Evolutionary conservation across 2,797 vertebrate species (phyloP).

Genomic region (Pseudochromis fuscus): DNA sequence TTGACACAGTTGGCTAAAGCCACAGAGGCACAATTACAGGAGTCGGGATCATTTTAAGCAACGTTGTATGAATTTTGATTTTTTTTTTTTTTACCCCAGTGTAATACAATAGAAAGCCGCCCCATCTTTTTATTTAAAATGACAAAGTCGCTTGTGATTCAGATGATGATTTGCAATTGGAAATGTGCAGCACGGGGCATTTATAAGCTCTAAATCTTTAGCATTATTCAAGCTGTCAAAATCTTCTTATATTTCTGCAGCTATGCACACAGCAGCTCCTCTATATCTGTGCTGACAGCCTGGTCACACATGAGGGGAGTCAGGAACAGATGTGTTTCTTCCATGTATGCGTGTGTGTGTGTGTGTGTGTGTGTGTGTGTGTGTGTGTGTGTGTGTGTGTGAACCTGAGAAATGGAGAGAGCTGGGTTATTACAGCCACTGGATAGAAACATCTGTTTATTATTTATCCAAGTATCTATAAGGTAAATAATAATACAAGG

Average conservation of each 20-base stretch:
- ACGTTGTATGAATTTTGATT: background rate
- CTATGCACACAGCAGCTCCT: background rate
- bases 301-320: constrained; percentile 10
- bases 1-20: constrained; percentile 14
- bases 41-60: constrained; percentile 12
- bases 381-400: constrained; percentile 4
- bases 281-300: background rate
- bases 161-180: background rate
- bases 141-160: background rate
- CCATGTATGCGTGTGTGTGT: constrained; percentile 4
- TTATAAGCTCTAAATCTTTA: background rate
- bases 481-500: constrained; percentile 6
- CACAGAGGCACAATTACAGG: background rate
- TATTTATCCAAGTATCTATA: background rate
- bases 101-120: background rate
- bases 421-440: background rate
- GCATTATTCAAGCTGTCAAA: constrained; percentile 1
- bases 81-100: background rate
- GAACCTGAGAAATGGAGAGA: background rate
- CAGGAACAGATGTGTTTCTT: constrained; percentile 11
- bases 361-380: constrained; percentile 6
- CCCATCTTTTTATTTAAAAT: background rate
- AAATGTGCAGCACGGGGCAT: background rate
- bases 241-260: constrained; percentile 15
- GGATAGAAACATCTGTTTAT: constrained; percentile 3